These are phyloP conservation scores for Micromys minutus DNA, from an alignment of 2,113 vertebrate genomes.

Conservation along the genomic window DNA sequence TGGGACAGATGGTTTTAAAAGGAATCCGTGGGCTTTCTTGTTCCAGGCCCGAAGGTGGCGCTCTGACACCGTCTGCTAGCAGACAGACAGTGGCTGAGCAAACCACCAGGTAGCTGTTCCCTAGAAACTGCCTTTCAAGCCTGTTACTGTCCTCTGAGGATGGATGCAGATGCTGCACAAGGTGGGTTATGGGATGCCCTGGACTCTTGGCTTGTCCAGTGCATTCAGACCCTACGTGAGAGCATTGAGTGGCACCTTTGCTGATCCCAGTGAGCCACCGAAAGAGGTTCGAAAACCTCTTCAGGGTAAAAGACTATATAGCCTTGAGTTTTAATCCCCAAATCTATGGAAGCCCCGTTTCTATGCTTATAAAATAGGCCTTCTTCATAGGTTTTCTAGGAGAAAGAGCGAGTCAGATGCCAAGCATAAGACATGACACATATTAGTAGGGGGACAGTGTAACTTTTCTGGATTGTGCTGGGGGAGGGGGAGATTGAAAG, in stretches of 20 bases:
- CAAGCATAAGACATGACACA: not conserved
- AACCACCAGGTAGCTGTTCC: not conserved
- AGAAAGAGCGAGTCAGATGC: not conserved
- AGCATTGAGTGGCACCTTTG: not conserved
- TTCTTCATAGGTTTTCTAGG: not conserved
- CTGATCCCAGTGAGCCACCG: not conserved
- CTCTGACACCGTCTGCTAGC: constrained; percentile 50
- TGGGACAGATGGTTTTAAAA: not conserved
- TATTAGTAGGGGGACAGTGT: constrained; percentile 72
- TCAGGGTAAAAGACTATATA: not conserved
- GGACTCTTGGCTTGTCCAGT: not conserved
- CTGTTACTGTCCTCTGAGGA: not conserved
- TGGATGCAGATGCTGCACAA: not conserved
- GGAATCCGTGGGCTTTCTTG: not conserved
- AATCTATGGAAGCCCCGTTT: not conserved
- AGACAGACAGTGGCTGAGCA: not conserved
- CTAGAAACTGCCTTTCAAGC: not conserved
- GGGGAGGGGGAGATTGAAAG: constrained; percentile 82
- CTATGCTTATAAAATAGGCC: not conserved
- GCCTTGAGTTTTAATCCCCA: not conserved
- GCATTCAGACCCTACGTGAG: not conserved
- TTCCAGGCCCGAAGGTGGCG: constrained; percentile 54
- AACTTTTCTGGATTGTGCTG: constrained; percentile 81
- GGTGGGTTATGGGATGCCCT: not conserved
- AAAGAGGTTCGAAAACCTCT: not conserved